Base-by-base conservation (phyloP, 2,888 invertebrate genomes). In the Matsumyia berberina region DNA sequence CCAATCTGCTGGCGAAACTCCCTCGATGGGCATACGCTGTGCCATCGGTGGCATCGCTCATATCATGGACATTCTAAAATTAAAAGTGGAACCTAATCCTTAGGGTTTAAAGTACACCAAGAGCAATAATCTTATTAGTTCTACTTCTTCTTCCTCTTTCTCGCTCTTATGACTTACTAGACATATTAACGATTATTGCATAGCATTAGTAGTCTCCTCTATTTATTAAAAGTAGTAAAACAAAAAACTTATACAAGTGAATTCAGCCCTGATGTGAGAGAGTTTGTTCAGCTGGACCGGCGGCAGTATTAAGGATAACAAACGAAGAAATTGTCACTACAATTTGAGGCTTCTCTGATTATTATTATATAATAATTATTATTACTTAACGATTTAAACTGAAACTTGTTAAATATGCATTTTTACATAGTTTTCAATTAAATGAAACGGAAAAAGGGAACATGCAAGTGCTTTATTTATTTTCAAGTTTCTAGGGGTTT, bases 11-110 rank as follows among this genome's bases (percentile, higher is more conserved):
- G 33, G 86, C 87, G 17, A 89, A 89, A 79, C 55, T 89, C 29
- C 90, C 90, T 19, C 88, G 87, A 17, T 90, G 89, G 89, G 88
- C 89, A 0, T 88, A 88, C 74, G 89, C 88, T 37, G 89, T 89
- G 0, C 89, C 89, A 55, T 88, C 89, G 0, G 89, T 89, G 4
- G 89, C 89, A 33, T 87, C 89, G 8, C 83, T 89, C 31, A 88
- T 87, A 78, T 88, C 89, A 17, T 89, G 87, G 87, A 88, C 88
- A 35, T 90, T 88, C 86, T 89, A 88, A 86, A 15, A 55, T 12
- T 24, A 42, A 33, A 31, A 60, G 15, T 33, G 37, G 31, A 17
- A 33, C 15, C 7, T 46, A 57, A 33, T 24, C 57, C 35, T 19
- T 33, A 49, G 19, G 62, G 64, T 73, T 70, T 73, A 69, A 78